A percentile compares a stretch with the other conserved stretches of the same genome.
Conservation (phyloP, 2,113 vertebrate species). For the Vulpes vulpes region DNA sequence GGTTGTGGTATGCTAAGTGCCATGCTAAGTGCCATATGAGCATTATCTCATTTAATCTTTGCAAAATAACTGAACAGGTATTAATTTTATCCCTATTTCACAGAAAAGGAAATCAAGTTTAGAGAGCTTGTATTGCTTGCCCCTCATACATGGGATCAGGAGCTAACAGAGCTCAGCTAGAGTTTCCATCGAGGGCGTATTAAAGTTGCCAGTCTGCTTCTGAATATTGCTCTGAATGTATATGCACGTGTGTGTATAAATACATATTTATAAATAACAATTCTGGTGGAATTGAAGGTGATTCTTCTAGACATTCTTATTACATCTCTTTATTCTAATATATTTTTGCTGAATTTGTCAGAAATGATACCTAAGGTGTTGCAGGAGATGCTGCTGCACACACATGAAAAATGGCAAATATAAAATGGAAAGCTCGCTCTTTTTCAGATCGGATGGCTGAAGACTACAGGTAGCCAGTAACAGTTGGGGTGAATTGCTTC, state of each 20-base stretch:
- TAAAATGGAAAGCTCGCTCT: neutral
- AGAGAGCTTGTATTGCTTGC: neutral
- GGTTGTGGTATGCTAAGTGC: neutral
- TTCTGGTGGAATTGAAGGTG: neutral
- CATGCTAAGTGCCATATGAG: neutral
- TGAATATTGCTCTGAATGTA: neutral
- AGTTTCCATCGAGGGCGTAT: neutral
- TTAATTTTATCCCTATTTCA: neutral
- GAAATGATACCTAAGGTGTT: neutral
- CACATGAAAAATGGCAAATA: neutral
- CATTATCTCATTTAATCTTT: neutral
- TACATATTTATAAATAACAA: neutral
- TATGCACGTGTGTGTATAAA: neutral
- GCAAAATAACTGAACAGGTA: neutral
- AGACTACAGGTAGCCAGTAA: neutral
- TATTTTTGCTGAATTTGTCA: constrained; percentile 10
- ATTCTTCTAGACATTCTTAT: neutral
- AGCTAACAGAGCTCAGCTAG: neutral
- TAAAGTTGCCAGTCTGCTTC: too few species aligned
- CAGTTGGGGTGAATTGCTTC: neutral
- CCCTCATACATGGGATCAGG: neutral
- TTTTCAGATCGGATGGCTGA: neutral
- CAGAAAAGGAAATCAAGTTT: neutral
- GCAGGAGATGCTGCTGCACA: neutral
- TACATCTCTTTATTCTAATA: neutral